These are phyloP conservation scores for Eucidaris tribuloides DNA, from an alignment of 35 echinoderm and acorn worm species.

Conservation along the genomic window DNA sequence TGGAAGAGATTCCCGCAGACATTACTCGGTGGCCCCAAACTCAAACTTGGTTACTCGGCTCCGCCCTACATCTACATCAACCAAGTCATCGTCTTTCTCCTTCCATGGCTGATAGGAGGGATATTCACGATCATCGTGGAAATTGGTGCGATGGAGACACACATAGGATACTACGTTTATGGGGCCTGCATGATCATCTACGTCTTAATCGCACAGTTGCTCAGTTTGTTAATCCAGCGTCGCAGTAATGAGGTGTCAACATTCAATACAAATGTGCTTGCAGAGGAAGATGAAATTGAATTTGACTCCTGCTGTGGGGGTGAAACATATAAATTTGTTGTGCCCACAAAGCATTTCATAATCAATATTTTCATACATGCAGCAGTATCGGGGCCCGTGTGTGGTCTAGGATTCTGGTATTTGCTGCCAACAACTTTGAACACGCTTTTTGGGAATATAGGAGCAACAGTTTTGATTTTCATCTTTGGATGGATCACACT, in stretches of 20 bases:
- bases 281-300: conserved; percentile 94
- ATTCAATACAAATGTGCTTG: conserved; percentile 59
- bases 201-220: conserved; percentile 48
- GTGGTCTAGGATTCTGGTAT: conserved; percentile 81
- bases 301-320: conserved; percentile 77
- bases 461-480: conserved; percentile 70
- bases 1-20: conserved; percentile 84
- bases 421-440: conserved; percentile 72
- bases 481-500: conserved; percentile 76
- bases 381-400: conserved; percentile 52
- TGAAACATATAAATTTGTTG: conserved; percentile 67
- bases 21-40: conserved; percentile 72
- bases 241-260: conserved; percentile 5
- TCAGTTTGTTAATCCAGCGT: conserved; percentile 52
- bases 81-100: conserved; percentile 75
- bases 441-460: conserved; percentile 63
- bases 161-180: conserved; percentile 36
- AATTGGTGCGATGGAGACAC: conserved; percentile 2
- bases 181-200: conserved; percentile 36
- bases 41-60: conserved; percentile 59
- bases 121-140: conserved; percentile 71
- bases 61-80: conserved; percentile 80
- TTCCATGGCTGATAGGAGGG: conserved; percentile 78
- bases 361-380: conserved; percentile 86
- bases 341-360: conserved; percentile 85